A percentile compares a stretch with the other conserved stretches of the same genome.
phyloP scores from a whole-genome alignment of 2,888 invertebrate genomes.

The Plebejus argus region DNA sequence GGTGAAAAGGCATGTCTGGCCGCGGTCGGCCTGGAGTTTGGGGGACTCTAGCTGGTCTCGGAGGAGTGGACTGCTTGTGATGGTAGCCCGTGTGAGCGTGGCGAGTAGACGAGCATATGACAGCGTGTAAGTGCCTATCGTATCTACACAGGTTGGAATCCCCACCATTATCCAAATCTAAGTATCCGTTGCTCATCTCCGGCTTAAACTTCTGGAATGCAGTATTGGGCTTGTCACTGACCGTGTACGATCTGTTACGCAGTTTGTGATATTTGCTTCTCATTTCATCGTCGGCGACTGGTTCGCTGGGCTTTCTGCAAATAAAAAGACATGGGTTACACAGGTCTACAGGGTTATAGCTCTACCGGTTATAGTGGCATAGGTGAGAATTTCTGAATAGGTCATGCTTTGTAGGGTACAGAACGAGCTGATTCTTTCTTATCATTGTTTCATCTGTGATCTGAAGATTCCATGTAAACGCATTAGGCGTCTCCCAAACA shows the following conservation, averaged over 20 bases:
- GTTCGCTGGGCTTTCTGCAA: slow-evolving; percentile 81
- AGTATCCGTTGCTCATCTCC: slow-evolving; percentile 79
- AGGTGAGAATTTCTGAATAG: too few relatives aligned
- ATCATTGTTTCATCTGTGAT: too few relatives aligned
- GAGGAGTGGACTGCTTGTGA: slow-evolving; percentile 61
- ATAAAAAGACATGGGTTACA: not conserved
- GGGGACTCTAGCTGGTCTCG: slow-evolving; percentile 50
- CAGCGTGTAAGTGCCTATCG: slow-evolving; percentile 83
- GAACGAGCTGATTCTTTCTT: too few relatives aligned
- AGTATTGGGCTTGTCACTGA: slow-evolving; percentile 69
- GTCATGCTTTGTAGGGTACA: too few relatives aligned
- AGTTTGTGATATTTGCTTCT: slow-evolving; percentile 68
- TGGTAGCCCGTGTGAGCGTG: slow-evolving; percentile 75
- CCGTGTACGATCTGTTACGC: slow-evolving; percentile 77
- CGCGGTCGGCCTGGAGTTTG: slow-evolving; percentile 58
- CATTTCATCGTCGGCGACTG: slow-evolving; percentile 62
- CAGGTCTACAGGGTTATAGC: not conserved
- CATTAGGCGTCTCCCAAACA: too few relatives aligned
- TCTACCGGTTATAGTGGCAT: not conserved
- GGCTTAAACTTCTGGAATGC: slow-evolving; percentile 66
- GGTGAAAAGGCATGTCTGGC: slow-evolving; percentile 60
- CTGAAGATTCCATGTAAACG: too few relatives aligned
- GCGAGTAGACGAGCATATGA: slow-evolving; percentile 79
- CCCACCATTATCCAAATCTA: slow-evolving; percentile 82
- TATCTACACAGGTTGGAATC: slow-evolving; percentile 79